Evolutionary conservation across 2,797 vertebrate species (phyloP).

Genomic region (Spizella passerina): DNA sequence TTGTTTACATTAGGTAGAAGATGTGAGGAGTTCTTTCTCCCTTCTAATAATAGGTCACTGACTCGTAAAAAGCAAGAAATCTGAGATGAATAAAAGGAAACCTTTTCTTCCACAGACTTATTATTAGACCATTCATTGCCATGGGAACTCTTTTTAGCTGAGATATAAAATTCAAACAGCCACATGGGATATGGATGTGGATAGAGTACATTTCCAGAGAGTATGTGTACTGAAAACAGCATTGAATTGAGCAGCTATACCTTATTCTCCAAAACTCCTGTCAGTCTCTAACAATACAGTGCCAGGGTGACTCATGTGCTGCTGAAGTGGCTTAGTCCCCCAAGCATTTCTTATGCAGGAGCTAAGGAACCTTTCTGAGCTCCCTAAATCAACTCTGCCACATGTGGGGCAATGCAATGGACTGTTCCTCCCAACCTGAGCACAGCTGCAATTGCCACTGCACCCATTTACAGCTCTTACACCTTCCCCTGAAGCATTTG

Average conservation of each 20-base stretch:
- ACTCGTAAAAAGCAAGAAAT: background rate
- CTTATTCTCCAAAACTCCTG: background rate
- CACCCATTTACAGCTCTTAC: background rate
- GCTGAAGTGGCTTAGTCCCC: background rate
- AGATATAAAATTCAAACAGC: background rate
- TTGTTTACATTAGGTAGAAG: background rate
- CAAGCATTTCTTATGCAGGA: background rate
- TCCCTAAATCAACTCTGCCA: background rate
- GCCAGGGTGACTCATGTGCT: background rate
- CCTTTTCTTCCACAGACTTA: background rate
- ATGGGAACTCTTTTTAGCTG: slow-evolving; percentile 21
- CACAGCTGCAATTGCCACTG: background rate
- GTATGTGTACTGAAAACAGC: background rate
- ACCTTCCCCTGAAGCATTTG: background rate
- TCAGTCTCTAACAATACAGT: background rate
- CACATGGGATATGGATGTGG: background rate
- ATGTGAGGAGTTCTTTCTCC: background rate
- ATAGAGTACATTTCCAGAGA: background rate
- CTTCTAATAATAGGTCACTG: background rate
- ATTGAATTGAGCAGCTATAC: background rate
- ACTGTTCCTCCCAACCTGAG: background rate
- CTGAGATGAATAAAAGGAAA: background rate
- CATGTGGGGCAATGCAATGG: accelerated
- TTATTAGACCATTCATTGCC: background rate
- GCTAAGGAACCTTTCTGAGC: background rate